phyloP scores from a whole-genome alignment of 2,797 vertebrate genomes.

The Lacerta bilineata region DNA sequence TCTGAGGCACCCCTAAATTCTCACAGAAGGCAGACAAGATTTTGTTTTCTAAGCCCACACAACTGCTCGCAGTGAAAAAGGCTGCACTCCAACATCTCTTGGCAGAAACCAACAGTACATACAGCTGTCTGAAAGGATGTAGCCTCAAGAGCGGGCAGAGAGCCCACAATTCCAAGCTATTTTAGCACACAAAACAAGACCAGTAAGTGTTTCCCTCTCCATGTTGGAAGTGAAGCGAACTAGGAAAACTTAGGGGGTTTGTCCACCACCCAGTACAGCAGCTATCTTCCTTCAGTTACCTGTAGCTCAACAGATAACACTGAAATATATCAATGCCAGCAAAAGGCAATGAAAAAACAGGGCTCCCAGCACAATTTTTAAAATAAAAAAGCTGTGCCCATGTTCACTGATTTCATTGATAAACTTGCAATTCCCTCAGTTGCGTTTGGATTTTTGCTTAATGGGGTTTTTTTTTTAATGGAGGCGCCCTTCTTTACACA shows the following conservation, averaged over 20 bases:
- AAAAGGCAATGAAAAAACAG: neutral
- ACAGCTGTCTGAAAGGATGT: slow-evolving; percentile 2
- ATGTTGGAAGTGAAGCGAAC: neutral
- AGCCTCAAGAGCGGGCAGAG: neutral
- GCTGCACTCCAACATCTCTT: neutral
- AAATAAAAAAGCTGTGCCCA: neutral
- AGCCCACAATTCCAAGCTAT: neutral
- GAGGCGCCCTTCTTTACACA: neutral
- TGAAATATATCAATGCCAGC: neutral
- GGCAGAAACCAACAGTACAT: neutral
- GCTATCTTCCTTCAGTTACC: neutral
- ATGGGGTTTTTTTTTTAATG: neutral
- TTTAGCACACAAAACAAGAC: slow-evolving; percentile 1
- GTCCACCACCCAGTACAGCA: neutral
- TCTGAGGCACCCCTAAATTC: neutral
- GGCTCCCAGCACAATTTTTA: neutral
- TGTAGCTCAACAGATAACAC: neutral
- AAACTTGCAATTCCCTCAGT: neutral
- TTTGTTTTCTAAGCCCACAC: neutral
- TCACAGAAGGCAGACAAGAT: neutral
- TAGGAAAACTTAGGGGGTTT: neutral
- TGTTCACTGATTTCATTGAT: neutral
- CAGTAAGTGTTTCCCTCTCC: neutral
- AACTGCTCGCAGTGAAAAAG: neutral
- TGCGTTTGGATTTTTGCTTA: neutral